Base-by-base conservation (phyloP, 2,113 vertebrate genomes). In the Poeciliopsis occidentalis region DNA sequence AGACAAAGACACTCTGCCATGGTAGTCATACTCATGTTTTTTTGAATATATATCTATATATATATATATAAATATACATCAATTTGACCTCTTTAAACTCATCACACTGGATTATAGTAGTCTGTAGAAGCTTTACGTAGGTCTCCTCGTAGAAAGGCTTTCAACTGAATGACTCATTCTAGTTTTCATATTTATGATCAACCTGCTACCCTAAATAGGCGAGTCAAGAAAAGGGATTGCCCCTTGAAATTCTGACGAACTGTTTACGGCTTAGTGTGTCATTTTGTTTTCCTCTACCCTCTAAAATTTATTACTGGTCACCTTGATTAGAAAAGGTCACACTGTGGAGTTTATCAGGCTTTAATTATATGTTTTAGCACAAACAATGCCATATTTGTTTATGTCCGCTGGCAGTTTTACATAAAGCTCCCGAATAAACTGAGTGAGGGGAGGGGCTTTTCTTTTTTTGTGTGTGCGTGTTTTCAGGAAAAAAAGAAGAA, bases 141-240 rank as follows among this genome's bases (percentile, higher is more conserved):
- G 71, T 84, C 29, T 69, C 64, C 34, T 83, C 70, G 61, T 78
- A 37, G 64, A 44, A 70, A 44, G 71, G 67, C 68, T 62, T 82
- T 80, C 83, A 73, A 71, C 72, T 41, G 34, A 86, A 85, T 82
- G 41, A 82, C 67, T 89, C 84, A 81, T 80, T 54, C 70, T 85
- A 85, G 78, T 78, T 78, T 75, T 87, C 83, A 81, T 83, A 76
- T 79, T 81, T 77, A 81, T 82, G 82, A 87, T 76, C 79, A 77
- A 81, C 78, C 24, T 57, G 51, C 22, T 24, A 78, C 37, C 64
- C 26, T 66, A 63, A 68, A 76, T 79, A 83, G 70, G 64, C 71
- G 73, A 78, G 37, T 60, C 4, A 67, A 68, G 73, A 41, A 47
- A 79, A 77, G 81, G 83, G 78, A 77, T 32, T 71, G 19, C 31